Evolutionary conservation across 2,113 vertebrate genomes (phyloP), one percentile per base, ranked within the genome.

Genomic region (Ranitomeya variabilis): DNA sequence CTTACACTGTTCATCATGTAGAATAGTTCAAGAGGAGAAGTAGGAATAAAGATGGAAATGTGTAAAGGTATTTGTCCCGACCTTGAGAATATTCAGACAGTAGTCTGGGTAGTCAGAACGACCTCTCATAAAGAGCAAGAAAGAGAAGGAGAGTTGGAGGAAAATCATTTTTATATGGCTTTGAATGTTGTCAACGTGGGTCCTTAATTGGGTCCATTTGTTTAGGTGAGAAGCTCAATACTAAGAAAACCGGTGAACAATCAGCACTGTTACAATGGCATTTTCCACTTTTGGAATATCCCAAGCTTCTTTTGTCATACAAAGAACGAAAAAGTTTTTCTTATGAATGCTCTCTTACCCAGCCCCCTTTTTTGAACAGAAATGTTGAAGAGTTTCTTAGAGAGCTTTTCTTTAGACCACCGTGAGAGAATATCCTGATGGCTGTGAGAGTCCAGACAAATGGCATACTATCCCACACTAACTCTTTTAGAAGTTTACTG

Each of bases 131-230:
- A 69, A 74, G 74, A 37, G 73, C 59, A 83, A 85, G 16, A 45
- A 78, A 62, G n/a, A 80, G 77, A 87, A 87, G 37, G 64, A 85
- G 23, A 62, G 66, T 79, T 82, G 80, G 69, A 84, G 71, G 78
- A 64, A 83, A 83, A 74, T 83, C 73, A 78, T 89, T 83, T 76
- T 87, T 78, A 23, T 87, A 77, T 74, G 31, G 21, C 73, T 66
- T 66, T 69, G 81, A 85, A 60, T 67, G 62, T 69, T 60, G 87
- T 69, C 87, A 78, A 89, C 78, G 74, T 59, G 26, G 66, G 60
- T 89, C 82, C 79, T 82, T 89, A 89, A 89, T 89, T 89, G 87
- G 87, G 82, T 31, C 60, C 73, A 84, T 85, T 89, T 89, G 87
- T 89, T 85, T 69, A 89, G 79, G 74, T 69, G 74, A 89, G 87